phyloP scores from a whole-genome alignment of 2,888 invertebrate genomes.

The Oligia latruncula region DNA sequence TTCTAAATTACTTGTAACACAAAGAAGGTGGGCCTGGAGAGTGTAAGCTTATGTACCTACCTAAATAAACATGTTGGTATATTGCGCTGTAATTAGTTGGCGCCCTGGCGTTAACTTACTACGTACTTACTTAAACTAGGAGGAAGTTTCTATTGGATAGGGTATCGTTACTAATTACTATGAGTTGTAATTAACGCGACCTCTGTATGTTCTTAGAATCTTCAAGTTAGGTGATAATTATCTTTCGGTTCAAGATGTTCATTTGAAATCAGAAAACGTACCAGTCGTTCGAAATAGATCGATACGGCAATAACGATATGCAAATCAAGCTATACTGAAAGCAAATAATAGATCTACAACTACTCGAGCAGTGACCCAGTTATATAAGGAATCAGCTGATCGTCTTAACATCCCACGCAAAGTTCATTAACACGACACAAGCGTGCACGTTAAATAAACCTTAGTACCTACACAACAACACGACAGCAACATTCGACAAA shows the following conservation, averaged over 20 bases:
- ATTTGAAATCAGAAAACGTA: constrained; percentile 23
- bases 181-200: neutral
- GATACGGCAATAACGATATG: constrained; percentile 38
- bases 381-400: constrained; percentile 15
- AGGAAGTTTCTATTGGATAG: constrained; percentile 8
- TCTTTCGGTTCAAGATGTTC: neutral
- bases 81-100: constrained; percentile 46
- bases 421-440: constrained; percentile 15
- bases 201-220: neutral
- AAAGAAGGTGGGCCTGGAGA: constrained; percentile 40
- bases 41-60: constrained; percentile 46
- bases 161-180: constrained; percentile 34
- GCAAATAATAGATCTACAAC: constrained; percentile 35
- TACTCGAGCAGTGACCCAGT: constrained; percentile 20
- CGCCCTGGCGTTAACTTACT: constrained; percentile 30
- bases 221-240: neutral
- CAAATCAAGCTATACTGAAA: constrained; percentile 36
- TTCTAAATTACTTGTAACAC: constrained; percentile 43
- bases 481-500: constrained; percentile 5
- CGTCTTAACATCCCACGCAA: constrained; percentile 6
- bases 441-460: constrained; percentile 16
- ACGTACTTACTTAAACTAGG: constrained; percentile 9
- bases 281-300: constrained; percentile 31
- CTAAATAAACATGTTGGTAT: constrained; percentile 58
- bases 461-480: neutral